Evolutionary conservation across 2,888 invertebrate species (phyloP).

Genomic region (Diploptera punctata): DNA sequence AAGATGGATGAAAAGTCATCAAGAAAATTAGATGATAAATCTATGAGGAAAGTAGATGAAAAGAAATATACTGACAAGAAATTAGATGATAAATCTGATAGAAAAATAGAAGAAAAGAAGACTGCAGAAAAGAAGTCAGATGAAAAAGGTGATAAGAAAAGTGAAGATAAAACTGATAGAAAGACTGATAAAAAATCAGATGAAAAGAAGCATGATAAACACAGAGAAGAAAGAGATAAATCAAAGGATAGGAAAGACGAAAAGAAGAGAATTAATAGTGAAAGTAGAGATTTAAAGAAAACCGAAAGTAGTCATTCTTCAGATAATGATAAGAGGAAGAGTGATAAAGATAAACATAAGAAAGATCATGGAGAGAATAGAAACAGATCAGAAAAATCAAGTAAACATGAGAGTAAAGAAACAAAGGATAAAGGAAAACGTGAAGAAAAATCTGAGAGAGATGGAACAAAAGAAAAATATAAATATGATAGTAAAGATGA

Average conservation of each 20-base stretch:
- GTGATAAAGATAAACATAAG: slow-evolving; percentile 27
- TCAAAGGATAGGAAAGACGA: slow-evolving; percentile 23
- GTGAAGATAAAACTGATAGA: slow-evolving; percentile 4
- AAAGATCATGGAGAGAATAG: not conserved
- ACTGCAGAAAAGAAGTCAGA: slow-evolving; percentile 12
- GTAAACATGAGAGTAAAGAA: slow-evolving; percentile 33
- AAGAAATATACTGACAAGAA: not conserved
- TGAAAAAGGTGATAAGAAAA: not conserved
- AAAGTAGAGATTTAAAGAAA: slow-evolving; percentile 10
- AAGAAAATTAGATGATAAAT: slow-evolving; percentile 34
- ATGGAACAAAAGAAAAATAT: not conserved
- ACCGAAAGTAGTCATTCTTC: not conserved
- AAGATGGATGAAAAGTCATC: slow-evolving; percentile 39
- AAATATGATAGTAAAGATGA: slow-evolving; percentile 55
- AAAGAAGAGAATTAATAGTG: not conserved
- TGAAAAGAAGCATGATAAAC: slow-evolving; percentile 33
- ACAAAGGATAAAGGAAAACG: slow-evolving; percentile 28
- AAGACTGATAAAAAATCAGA: too few relatives aligned
- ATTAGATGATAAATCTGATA: slow-evolving; percentile 12
- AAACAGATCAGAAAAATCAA: slow-evolving; percentile 12
- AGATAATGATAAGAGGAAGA: slow-evolving; percentile 16
- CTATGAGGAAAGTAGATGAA: slow-evolving; percentile 5
- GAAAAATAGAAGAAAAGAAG: not conserved
- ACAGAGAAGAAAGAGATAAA: slow-evolving; percentile 26
- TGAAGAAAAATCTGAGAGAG: slow-evolving; percentile 32